Conservation (phyloP, 2,888 invertebrate species). For the Apamea monoglypha region DNA sequence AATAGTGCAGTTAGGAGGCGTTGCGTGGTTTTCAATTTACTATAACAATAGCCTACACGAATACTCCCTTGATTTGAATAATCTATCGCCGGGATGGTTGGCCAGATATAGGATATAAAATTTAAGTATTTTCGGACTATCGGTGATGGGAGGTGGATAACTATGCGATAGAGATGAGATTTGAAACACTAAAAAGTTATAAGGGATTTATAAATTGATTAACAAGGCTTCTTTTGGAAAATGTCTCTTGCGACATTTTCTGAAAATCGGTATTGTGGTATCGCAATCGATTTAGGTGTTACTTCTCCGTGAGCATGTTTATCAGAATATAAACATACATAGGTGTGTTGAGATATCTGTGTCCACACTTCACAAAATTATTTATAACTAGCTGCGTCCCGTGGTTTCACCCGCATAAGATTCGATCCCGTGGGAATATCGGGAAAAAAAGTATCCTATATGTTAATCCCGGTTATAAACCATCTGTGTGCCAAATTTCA, state of each 20-base stretch:
- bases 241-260: not conserved
- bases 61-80: slow-evolving; percentile 66
- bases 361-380: not conserved
- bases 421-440: no score
- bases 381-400: not conserved
- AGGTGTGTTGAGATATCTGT: no score
- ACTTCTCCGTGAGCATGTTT: no score
- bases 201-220: not conserved
- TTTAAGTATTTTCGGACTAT: slow-evolving; percentile 43
- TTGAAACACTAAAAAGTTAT: slow-evolving; percentile 7
- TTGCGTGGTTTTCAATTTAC: slow-evolving; percentile 76
- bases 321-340: not conserved
- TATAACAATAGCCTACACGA: slow-evolving; percentile 70
- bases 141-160: slow-evolving; percentile 6
- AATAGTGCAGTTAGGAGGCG: slow-evolving; percentile 66
- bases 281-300: not conserved
- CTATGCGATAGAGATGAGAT: not conserved
- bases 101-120: slow-evolving; percentile 41
- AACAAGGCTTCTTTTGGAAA: not conserved
- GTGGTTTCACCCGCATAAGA: no score
- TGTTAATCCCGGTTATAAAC: no score
- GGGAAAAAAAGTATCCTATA: no score
- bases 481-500: no score
- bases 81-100: slow-evolving; percentile 53
- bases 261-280: not conserved